Base-by-base conservation (phyloP, 2,888 invertebrate genomes). In the Hipparchia semele region DNA sequence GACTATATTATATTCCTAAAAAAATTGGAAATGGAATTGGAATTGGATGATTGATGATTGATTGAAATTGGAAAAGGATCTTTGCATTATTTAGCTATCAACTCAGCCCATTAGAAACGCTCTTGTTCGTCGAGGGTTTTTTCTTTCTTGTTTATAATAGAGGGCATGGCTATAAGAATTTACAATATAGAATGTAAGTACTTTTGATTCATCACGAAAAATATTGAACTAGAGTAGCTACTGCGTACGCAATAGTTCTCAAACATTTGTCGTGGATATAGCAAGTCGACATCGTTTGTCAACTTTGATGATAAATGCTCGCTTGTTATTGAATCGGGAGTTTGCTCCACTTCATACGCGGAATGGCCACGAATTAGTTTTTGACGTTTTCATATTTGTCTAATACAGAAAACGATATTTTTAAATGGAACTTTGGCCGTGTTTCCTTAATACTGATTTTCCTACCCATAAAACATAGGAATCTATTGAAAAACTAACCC, bases 241-340 rank as follows among this genome's bases (percentile, higher is more conserved):
- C 39, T 39, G 39, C 59, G 59, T 75, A 77, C 78, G 79, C 80
- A 79, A 78, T 79, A 79, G 80, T 81, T 81, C 79, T 81, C 81
- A 79, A 81, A 79, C 81, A 82, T 82, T 83, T 79, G 81, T 81
- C 81, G 81, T 80, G 78, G 79, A 78, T 80, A 82, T 80, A 81
- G 80, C 82, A 83, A 83, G 81, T 82, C 80, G 80, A 78, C 82
- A 76, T 81, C 83, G 81, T 83, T 83, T 81, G 83, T 82, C 81
- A 80, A 78, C 79, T 80, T 76, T 80, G 79, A 82, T 83, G 83
- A 83, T 80, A 80, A 82, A 83, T 83, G 83, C 77, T 73, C 80
- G 77, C 77, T 80, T 80, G 80, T 82, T 81, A 83, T 83, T 83
- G 82, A 82, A 82, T 80, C 80, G 76, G 76, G 76, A 78, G 79